Percentiles rank a stretch among this genome's conserved stretches.
phyloP scores from a whole-genome alignment of 2,888 invertebrate genomes.

The Cenopis cana region DNA sequence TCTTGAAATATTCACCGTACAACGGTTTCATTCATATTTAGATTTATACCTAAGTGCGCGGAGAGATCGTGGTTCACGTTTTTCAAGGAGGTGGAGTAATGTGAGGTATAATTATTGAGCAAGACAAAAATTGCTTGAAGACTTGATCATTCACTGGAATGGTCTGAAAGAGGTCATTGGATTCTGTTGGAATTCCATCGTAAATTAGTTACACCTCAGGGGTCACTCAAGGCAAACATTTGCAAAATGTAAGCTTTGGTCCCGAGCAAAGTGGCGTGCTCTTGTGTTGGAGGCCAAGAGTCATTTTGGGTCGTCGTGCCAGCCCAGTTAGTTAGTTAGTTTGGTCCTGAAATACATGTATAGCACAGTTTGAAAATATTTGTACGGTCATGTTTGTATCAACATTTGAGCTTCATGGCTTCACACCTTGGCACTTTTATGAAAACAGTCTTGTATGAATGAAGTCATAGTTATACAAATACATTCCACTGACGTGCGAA shows the following conservation, averaged over 20 bases:
- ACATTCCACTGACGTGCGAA: constrained; percentile 28
- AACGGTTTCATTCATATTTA: constrained; percentile 60
- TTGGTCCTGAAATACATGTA: too few relatives aligned
- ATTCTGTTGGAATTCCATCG: background rate
- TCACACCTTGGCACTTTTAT: constrained; percentile 14
- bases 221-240: background rate
- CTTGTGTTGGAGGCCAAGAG: too few relatives aligned
- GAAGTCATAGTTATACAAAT: constrained; percentile 28
- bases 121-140: constrained; percentile 9
- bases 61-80: constrained; percentile 55
- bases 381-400: too few relatives aligned
- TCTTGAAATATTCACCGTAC: constrained; percentile 51
- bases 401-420: background rate
- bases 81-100: constrained; percentile 50
- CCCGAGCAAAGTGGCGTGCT: too few relatives aligned
- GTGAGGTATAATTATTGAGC: constrained; percentile 29
- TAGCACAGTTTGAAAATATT: too few relatives aligned
- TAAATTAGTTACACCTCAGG: background rate
- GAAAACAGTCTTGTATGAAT: constrained; percentile 24
- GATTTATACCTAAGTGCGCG: constrained; percentile 56
- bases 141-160: constrained; percentile 10
- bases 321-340: too few relatives aligned
- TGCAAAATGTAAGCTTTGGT: too few relatives aligned
- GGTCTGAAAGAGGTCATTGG: constrained; percentile 4
- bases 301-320: too few relatives aligned